Conservation (phyloP, 2,797 vertebrate species). For the Neomorphus geoffroyi region DNA sequence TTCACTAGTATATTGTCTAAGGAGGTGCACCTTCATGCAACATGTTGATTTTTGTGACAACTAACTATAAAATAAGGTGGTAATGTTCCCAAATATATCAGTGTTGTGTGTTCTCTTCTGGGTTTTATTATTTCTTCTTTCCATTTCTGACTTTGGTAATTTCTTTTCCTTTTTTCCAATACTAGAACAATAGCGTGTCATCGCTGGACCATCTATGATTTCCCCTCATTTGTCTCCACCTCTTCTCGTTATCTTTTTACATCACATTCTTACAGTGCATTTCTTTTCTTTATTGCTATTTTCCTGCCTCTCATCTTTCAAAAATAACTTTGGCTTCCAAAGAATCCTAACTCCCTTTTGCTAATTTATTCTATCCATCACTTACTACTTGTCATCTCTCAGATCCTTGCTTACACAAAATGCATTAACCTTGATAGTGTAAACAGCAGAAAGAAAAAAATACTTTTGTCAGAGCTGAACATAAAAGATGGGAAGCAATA, state of each 20-base stretch:
- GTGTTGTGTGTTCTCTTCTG: background rate
- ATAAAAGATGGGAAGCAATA: background rate
- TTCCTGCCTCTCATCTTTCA: background rate
- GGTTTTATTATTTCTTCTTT: conserved; percentile 8
- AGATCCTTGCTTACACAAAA: background rate
- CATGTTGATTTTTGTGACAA: conserved; percentile 27
- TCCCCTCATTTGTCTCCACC: background rate
- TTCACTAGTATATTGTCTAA: conserved; percentile 1
- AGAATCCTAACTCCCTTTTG: background rate
- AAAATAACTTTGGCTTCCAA: background rate
- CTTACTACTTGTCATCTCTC: background rate
- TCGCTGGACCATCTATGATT: background rate
- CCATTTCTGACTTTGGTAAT: background rate
- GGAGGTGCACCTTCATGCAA: conserved; percentile 9
- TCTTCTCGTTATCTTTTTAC: background rate
- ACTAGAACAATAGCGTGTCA: background rate
- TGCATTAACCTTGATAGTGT: background rate
- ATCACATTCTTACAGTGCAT: background rate
- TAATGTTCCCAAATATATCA: background rate
- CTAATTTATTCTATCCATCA: background rate
- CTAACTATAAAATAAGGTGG: conserved; percentile 45
- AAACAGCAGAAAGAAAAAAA: background rate
- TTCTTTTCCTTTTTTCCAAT: background rate
- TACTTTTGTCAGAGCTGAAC: background rate
- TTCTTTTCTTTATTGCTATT: background rate